Evolutionary conservation across 2,797 vertebrate genomes (phyloP), one percentile per base, ranked within the genome.

Genomic region (Halcyon leucocephala): DNA sequence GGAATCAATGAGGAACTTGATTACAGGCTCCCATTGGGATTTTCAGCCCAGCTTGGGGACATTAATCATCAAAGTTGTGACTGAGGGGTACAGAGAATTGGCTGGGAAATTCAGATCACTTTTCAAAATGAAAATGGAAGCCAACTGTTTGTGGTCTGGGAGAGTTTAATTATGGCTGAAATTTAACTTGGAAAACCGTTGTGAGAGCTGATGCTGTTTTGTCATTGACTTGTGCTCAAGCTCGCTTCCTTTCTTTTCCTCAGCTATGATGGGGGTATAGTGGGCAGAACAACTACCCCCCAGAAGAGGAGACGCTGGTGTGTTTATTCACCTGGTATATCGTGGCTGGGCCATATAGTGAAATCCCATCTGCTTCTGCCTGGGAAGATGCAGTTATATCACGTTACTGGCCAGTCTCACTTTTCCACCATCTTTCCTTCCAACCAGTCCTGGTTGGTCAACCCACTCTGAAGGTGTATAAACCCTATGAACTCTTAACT

Each of bases 1-100:
- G 93, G 93, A 97, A 94, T 96, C 93, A 94, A 90, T 86, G 78
- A 84, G 52, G 81, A 85, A 96, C 93, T 93, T 97, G 90, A 96
- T 96, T 93, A 95, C 88, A 93, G 86, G 37, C 55, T 90, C 74
- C 94, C 92, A 64, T 67, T 86, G 92, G 81, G 92, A 95, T 94
- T 94, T 54, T 48, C 73, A 90, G 71, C n/a, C 67, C 80, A 29
- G 2, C 86, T 70, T 89, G 86, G 91, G 93, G 86, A 96, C 0
- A 2, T 82, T 95, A 95, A 92, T 97, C 81, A 89, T 90, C 82
- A 41, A 89, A 95, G 92, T 58, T 89, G 90, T 83, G 88, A 96
- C 91, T 89, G 78, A 95, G 80, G 37, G 44, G 46, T 92, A 61
- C 37, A 80, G 78, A 94, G 70, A 95, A 90, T 42, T 95, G 88